Evolutionary conservation across 2,113 vertebrate species (phyloP).

Genomic region (Mugil cephalus): DNA sequence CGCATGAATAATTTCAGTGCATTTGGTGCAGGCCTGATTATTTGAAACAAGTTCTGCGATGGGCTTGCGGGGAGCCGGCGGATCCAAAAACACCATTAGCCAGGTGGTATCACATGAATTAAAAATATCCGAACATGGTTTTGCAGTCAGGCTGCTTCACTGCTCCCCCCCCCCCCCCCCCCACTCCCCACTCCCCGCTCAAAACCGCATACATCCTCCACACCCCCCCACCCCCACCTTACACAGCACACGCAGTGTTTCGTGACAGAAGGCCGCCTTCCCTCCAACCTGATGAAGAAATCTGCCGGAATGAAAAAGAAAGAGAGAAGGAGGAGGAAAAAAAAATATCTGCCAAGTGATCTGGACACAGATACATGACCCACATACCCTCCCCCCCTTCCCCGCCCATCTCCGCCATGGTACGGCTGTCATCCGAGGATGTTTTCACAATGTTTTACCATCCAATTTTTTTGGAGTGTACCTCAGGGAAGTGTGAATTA

Average conservation of each 20-base stretch:
- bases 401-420: slow-evolving; percentile 34
- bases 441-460: slow-evolving; percentile 84
- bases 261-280: slow-evolving; percentile 82
- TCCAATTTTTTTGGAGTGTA: slow-evolving; percentile 67
- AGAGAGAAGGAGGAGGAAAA: background rate
- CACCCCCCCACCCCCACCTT: slow-evolving; percentile 34
- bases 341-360: slow-evolving; percentile 60
- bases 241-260: slow-evolving; percentile 81
- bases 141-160: slow-evolving; percentile 88
- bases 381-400: slow-evolving; percentile 46
- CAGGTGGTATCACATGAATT: slow-evolving; percentile 94
- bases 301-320: slow-evolving; percentile 43
- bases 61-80: slow-evolving; percentile 76
- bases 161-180: background rate
- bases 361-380: slow-evolving; percentile 69
- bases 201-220: background rate
- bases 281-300: slow-evolving; percentile 70
- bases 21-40: slow-evolving; percentile 77
- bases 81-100: slow-evolving; percentile 97
- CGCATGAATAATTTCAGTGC: slow-evolving; percentile 81
- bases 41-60: slow-evolving; percentile 81
- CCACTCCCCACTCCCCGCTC: background rate
- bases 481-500: slow-evolving; percentile 84
- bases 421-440: slow-evolving; percentile 73
- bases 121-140: slow-evolving; percentile 97